Base-by-base conservation (phyloP, 2,113 vertebrate genomes). In the Sturnus vulgaris region DNA sequence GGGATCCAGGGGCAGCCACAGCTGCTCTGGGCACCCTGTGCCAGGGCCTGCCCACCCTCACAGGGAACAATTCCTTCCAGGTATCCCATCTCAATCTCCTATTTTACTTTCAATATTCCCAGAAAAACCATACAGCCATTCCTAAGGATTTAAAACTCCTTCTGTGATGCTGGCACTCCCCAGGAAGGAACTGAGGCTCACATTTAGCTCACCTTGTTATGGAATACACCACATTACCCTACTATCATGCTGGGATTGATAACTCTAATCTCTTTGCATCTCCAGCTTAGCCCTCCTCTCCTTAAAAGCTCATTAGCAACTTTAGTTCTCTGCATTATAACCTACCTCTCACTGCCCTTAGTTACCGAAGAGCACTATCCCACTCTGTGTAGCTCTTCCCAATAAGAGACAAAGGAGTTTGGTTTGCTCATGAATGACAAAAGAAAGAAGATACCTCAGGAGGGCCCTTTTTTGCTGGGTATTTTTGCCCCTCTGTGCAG, bases 281-380 rank as follows among this genome's bases (percentile, higher is more conserved):
- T 76, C 57, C 64, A 92, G 87, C 87, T 95, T 66, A 82, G 59
- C 55, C 31, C 31, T 28, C 47, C 42, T 77, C 72, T 90, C 56
- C 56, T 82, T 59, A 80, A 95, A 89, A 91, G 71, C 87, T 91
- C 40, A 86, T 82, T 72, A 94, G 53, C 80, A 93, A 79, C 69
- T 61, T 91, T 17, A 84, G 15, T 12, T 79, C 68, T 68, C 28
- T 59, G 61, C 31, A 50, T 47, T 77, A 55, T 28, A 90, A 66
- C 85, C 78, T 42, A 44, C 33, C n/a, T 50, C 75, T 77, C 28
- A 2, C 61, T 64, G 35, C 40, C 65, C 73, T 89, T 86, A 59
- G 90, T 82, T 82, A 82, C 60, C 63, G 79, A 60, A 44, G 16
- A 78, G 42, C 7, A 40, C 33, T 8, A 17, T 15, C 30, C 40